Conservation (phyloP, 2,797 vertebrate species). For the Nasua narica region DNA sequence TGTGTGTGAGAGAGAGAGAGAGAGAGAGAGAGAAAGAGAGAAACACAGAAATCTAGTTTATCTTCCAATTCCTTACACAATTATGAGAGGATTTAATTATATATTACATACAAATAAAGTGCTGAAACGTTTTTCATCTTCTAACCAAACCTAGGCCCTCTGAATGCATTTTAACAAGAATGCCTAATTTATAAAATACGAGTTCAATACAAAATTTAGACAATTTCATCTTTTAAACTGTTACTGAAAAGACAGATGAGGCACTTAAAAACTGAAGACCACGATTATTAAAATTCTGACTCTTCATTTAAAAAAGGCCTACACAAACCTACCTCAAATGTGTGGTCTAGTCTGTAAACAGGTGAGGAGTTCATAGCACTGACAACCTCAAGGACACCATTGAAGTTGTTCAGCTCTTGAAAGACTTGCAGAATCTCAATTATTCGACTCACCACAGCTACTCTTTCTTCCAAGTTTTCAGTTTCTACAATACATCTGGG, state of each 20-base stretch:
- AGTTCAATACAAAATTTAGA: constrained; percentile 36
- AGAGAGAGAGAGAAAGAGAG: too few species aligned
- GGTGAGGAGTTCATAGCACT: constrained; percentile 98
- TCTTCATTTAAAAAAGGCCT: constrained; percentile 47
- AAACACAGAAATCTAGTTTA: background rate
- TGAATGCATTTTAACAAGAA: constrained; percentile 41
- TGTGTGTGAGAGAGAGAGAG: too few species aligned
- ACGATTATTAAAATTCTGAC: background rate
- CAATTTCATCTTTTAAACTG: background rate
- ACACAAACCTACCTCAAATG: constrained; percentile 90
- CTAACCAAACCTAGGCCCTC: background rate
- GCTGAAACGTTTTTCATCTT: constrained; percentile 8
- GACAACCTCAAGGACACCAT: constrained; percentile 96
- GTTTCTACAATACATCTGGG: constrained; percentile 96
- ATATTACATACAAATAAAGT: background rate
- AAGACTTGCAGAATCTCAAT: constrained; percentile 99
- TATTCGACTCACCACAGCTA: constrained; percentile 93
- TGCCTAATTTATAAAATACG: background rate
- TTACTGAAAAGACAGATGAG: constrained; percentile 25
- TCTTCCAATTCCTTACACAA: background rate
- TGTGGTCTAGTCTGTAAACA: constrained; percentile 97
- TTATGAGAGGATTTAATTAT: background rate
- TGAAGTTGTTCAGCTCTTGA: constrained; percentile 98
- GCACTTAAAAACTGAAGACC: constrained; percentile 34
- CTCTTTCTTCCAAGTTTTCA: constrained; percentile 96